Evolutionary conservation across 2,113 vertebrate species (phyloP), one percentile per base, ranked within the genome.

Genomic region (Eonycteris spelaea): DNA sequence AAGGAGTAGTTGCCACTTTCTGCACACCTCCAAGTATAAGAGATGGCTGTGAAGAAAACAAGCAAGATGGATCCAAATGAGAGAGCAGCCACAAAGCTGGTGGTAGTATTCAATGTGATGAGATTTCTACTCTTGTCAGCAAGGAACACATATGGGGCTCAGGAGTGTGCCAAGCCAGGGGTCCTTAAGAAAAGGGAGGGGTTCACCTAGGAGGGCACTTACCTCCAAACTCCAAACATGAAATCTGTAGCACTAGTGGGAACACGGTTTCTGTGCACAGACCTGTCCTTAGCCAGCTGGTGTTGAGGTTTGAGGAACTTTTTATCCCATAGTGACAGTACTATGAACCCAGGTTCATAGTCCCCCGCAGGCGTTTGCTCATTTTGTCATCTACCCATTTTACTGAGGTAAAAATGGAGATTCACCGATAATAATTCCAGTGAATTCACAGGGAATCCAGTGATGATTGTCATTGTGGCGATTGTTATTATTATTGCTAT

Each of bases 231-330:
- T 21, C 7, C 21, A 35, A 40, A 80, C n/a, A 4, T 12, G 48
- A n/a, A 35, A 1, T 43, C 1, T 33, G 1, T 1, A 1, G 63
- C 30, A 53, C 5, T 43, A 15, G 5, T 19, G 1, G 19, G 2
- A n/a, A 59, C 18, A 2, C 8, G 53, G 26, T 84, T 65, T 21
- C 30, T 57, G 9, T 68, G 14, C 30, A 21, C 24, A 77, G 38
- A 12, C 28, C 24, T 19, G 21, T 33, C 45, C 33, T 86, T 84
- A 33, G 53, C 22, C 59, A 57, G n/a, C 63, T 55, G 55, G 13
- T 35, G 9, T 26, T 21, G 26, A 67, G 15, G 1, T 38, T 24
- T 45, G 3, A 85, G 12, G 6, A 24, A 12, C 19, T 90, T 57
- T 71, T 19, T 18, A 10, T 22, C 1, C 5, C 40, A 45, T 2